Conservation (phyloP, 2,888 invertebrate genomes). For the Vandiemenella viatica region DNA sequence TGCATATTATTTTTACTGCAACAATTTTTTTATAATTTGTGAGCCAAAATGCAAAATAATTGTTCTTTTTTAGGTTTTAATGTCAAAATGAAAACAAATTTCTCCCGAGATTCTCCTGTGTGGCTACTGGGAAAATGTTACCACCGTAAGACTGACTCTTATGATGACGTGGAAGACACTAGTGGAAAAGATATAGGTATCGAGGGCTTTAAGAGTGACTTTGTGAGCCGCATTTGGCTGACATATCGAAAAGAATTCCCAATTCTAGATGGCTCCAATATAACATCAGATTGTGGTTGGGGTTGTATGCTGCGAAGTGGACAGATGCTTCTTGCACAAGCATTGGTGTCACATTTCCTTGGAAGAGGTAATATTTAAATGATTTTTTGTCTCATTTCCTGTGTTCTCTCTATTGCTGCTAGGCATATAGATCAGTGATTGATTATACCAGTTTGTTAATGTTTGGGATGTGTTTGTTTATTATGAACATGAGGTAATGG, state of each 20-base stretch:
- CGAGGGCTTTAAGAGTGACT: conserved; percentile 72
- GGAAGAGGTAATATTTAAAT: conserved; percentile 45
- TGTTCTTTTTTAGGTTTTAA: conserved; percentile 49
- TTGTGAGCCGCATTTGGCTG: conserved; percentile 71
- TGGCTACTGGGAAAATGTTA: conserved; percentile 75
- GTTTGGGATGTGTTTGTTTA: no score
- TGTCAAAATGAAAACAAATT: conserved; percentile 56
- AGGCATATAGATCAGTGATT: no score
- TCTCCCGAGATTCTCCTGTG: conserved; percentile 75
- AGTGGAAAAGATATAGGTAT: conserved; percentile 35
- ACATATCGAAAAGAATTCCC: conserved; percentile 80
- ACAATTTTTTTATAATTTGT: no score
- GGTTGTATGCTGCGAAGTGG: conserved; percentile 80
- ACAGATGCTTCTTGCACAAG: conserved; percentile 86
- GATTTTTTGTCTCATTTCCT: conserved; percentile 2
- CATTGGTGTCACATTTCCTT: conserved; percentile 65
- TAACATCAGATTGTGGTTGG: conserved; percentile 89
- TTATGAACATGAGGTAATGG: no score
- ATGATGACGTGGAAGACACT: not conserved
- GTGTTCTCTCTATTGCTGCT: no score
- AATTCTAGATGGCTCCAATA: conserved; percentile 58
- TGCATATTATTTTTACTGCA: no score
- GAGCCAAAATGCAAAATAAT: no score
- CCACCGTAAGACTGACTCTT: conserved; percentile 39
- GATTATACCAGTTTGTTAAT: no score